phyloP scores from a whole-genome alignment of 2,113 vertebrate genomes.

The Danionella cerebrum region DNA sequence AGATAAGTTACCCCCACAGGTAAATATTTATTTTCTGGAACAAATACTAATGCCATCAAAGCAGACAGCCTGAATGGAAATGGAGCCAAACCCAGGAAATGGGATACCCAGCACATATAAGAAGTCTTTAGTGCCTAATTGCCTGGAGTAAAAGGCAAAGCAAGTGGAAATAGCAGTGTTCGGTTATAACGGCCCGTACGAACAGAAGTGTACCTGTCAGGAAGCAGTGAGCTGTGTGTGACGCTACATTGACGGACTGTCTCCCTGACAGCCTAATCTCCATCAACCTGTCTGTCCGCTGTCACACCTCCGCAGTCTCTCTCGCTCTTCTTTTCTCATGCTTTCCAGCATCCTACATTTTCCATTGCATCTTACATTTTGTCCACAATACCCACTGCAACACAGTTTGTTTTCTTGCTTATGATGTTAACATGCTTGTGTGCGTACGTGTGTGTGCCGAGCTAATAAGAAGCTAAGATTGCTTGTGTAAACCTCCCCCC shows the following conservation, averaged over 20 bases:
- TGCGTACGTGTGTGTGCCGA: not conserved
- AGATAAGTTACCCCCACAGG: not conserved
- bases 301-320: not conserved
- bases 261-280: constrained; percentile 37
- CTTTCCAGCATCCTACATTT: constrained; percentile 36
- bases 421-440: not conserved
- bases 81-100: not conserved
- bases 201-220: constrained; percentile 39
- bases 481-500: not conserved
- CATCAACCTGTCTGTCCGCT: constrained; percentile 26
- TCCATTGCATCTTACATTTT: not conserved
- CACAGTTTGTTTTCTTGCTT: not conserved
- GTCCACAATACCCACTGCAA: not conserved
- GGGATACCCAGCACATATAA: not conserved
- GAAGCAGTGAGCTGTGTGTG: constrained; percentile 37
- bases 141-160: constrained; percentile 21
- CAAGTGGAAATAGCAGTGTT: constrained; percentile 22
- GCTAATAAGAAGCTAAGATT: not conserved
- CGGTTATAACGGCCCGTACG: constrained; percentile 19
- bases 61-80: not conserved
- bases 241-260: constrained; percentile 33
- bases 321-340: not conserved
- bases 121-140: constrained; percentile 23
- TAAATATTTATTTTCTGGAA: not conserved
- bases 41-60: not conserved